Conservation (phyloP, 2,888 invertebrate genomes). For the Tetramorium bicarinatum region DNA sequence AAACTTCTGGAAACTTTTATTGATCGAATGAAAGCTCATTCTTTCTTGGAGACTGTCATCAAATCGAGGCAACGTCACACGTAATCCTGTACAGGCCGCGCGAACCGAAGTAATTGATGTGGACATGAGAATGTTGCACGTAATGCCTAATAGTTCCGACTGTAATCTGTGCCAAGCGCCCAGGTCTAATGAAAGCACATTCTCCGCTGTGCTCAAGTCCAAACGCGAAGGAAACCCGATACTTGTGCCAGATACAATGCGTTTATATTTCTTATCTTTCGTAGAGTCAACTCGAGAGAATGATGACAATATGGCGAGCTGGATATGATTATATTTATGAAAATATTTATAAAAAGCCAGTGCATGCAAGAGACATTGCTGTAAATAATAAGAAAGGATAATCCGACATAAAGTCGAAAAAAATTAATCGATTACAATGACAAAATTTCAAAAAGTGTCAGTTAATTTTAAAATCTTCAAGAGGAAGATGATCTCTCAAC, state of each 20-base stretch:
- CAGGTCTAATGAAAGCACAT: constrained; percentile 68
- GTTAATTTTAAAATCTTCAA: not conserved
- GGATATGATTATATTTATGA: constrained; percentile 2
- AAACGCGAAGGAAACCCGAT: constrained; percentile 71
- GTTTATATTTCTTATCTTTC: constrained; percentile 51
- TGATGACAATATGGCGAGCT: not conserved
- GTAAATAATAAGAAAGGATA: not conserved
- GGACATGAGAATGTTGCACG: constrained; percentile 45
- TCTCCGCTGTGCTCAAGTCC: constrained; percentile 53
- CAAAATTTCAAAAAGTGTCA: not conserved
- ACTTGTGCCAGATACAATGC: constrained; percentile 63
- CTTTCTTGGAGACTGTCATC: constrained; percentile 27
- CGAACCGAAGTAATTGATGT: constrained; percentile 51
- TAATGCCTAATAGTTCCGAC: constrained; percentile 32
- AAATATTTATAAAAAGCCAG: not conserved
- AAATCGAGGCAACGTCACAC: constrained; percentile 31
- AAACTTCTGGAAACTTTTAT: not conserved
- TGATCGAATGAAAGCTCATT: constrained; percentile 9
- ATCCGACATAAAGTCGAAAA: not conserved
- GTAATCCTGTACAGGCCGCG: constrained; percentile 39
- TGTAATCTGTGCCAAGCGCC: constrained; percentile 49
- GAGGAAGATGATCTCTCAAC: not conserved
- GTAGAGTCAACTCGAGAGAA: not conserved
- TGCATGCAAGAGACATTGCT: not conserved
- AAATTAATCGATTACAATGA: not conserved